Base-by-base conservation (phyloP, 1,140 invertebrate species). In the Meloidogyne hapla region DNA sequence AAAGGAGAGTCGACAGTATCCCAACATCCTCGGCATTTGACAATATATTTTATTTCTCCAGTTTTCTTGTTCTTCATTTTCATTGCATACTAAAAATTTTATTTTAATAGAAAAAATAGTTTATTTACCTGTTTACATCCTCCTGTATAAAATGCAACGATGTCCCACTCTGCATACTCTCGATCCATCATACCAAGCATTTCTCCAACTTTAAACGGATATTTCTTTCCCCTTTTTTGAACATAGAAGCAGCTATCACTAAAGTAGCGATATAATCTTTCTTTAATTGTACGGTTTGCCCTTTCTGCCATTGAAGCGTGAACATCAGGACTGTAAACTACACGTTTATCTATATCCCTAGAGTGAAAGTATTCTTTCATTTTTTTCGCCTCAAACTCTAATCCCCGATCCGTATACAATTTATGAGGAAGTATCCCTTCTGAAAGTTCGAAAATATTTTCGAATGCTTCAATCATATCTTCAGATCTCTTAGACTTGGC, bases 231-330 rank as follows among this genome's bases (percentile, higher is more conserved):
- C n/a, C n/a, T n/a, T n/a, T n/a, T n/a, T n/a, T n/a, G n/a, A n/a
- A n/a, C n/a, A n/a, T 40, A 28, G 13, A 66, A 82, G 13, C 77
- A 8, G 12, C 64, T n/a, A 4, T 74, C 67, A n/a, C 63, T 80
- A 42, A 80, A 83, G 38, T 81, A 83, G 9, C 48, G 26, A 40
- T 78, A 76, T 2, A 80, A 42, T 15, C 81, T 56, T 42, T 45
- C 64, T 61, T 80, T 80, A 5, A 80, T 61, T 25, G 79, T 83
- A 9, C 79, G 4, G 10, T 66, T 81, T n/a, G 71, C 69, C 12
- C 79, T 33, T 71, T 80, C 79, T 23, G 71, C 79, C 12, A 83
- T 48, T 18, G 63, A 64, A 3, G 81, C 81, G 10, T 80, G 81
- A 1, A 80, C 21, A 23, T 9, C 38, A 10, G 81, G 81, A 38